phyloP scores from a whole-genome alignment of 2,888 invertebrate genomes.

The Calameuta filiformis region DNA sequence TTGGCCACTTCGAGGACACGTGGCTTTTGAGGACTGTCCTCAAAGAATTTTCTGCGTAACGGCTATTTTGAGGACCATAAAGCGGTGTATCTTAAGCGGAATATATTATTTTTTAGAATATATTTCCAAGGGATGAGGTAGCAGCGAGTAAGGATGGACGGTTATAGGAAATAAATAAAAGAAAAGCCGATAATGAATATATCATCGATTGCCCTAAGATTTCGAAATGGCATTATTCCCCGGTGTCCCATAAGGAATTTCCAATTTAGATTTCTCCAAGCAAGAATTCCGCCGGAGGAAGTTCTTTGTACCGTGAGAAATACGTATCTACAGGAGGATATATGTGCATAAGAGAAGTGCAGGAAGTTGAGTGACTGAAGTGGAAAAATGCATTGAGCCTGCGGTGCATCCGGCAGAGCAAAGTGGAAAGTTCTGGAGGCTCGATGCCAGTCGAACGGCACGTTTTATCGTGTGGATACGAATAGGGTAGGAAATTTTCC shows the following conservation, averaged over 20 bases:
- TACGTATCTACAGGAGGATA: background rate
- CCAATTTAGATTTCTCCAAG: background rate
- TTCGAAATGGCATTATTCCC: too few species aligned
- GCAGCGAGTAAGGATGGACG: background rate
- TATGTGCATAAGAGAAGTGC: background rate
- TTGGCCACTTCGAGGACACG: too few species aligned
- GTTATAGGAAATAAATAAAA: background rate
- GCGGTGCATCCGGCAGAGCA: background rate
- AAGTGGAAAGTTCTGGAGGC: background rate
- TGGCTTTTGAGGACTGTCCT: too few species aligned
- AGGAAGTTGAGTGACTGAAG: background rate
- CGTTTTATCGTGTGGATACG: background rate
- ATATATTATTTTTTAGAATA: too few species aligned
- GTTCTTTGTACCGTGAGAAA: background rate
- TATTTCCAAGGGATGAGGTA: too few species aligned
- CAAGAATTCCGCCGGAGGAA: background rate
- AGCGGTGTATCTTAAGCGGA: too few species aligned
- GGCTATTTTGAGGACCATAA: too few species aligned
- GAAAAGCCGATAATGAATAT: background rate
- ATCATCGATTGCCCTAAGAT: background rate
- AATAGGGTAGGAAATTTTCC: background rate
- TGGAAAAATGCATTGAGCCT: background rate
- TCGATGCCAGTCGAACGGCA: background rate
- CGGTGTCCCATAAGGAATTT: background rate
- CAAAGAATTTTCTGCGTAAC: too few species aligned